phyloP scores from a whole-genome alignment of 2,797 vertebrate species.

The Lepus townsendii region DNA sequence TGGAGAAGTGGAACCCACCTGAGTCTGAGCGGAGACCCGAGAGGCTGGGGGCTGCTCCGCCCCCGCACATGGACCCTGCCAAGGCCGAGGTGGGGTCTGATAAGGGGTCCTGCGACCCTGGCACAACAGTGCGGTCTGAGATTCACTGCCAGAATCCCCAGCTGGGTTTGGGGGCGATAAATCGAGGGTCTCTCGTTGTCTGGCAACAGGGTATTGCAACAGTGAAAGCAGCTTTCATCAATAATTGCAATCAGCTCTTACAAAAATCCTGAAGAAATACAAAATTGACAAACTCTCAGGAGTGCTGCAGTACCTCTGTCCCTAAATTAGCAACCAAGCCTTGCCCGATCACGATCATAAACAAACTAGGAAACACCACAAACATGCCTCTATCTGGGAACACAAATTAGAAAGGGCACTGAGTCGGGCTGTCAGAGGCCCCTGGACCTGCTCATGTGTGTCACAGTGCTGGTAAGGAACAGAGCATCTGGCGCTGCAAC shows the following conservation, averaged over 20 bases:
- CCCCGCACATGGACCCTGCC: not conserved
- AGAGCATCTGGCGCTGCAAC: not conserved
- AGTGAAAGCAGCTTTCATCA: constrained; percentile 62
- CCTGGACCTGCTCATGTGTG: not conserved
- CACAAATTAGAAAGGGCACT: not conserved
- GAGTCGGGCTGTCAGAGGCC: not conserved
- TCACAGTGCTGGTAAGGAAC: not conserved
- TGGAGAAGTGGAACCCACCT: not conserved
- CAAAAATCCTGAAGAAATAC: constrained; percentile 80
- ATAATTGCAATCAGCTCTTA: constrained; percentile 73
- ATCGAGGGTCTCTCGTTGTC: constrained; percentile 53
- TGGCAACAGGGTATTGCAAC: constrained; percentile 72
- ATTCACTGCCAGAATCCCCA: not conserved
- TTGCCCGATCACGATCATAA: not conserved
- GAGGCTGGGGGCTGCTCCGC: not conserved
- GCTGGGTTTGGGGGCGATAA: not conserved
- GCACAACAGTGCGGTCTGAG: not conserved
- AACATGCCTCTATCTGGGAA: not conserved
- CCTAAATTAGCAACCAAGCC: not conserved
- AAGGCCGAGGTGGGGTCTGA: not conserved
- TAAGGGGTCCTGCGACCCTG: not conserved
- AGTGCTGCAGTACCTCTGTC: not conserved
- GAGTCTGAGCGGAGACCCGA: rapidly evolving
- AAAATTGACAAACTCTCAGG: constrained; percentile 66
- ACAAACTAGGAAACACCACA: constrained; percentile 6